These are phyloP conservation scores for Dynastes tityus DNA, from an alignment of 2,888 invertebrate genomes.

Conservation along the genomic window DNA sequence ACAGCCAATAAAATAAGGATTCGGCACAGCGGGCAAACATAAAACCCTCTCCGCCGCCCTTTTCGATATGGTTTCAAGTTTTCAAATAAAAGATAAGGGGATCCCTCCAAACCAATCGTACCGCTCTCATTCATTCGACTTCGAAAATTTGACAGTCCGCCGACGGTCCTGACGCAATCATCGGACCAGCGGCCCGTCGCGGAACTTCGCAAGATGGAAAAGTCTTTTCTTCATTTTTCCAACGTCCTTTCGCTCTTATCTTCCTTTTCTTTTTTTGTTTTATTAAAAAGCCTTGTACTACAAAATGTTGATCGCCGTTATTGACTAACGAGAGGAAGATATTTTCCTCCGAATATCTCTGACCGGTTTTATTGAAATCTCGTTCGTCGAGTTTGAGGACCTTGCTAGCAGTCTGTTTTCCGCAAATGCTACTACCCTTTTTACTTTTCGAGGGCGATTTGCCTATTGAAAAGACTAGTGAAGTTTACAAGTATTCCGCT, in stretches of 20 bases:
- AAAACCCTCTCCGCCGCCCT: conserved; percentile 57
- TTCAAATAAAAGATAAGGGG: conserved; percentile 64
- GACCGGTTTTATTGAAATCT: too few relatives aligned
- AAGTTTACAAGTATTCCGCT: too few relatives aligned
- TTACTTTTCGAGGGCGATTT: neutral
- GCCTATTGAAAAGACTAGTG: too few relatives aligned
- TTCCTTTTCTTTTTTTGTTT: too few relatives aligned
- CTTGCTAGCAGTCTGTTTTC: neutral
- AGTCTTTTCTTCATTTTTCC: neutral
- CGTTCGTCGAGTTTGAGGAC: too few relatives aligned
- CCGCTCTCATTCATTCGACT: conserved; percentile 9
- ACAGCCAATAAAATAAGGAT: conserved; percentile 63
- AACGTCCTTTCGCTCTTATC: neutral
- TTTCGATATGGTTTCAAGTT: conserved; percentile 62
- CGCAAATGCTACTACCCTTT: neutral
- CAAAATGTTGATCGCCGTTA: neutral
- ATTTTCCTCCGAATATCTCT: neutral
- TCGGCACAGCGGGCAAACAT: conserved; percentile 60
- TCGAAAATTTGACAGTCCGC: conserved; percentile 23
- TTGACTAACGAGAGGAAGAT: neutral
- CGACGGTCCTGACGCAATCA: conserved; percentile 6
- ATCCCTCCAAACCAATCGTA: conserved; percentile 3
- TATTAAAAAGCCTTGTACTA: too few relatives aligned
- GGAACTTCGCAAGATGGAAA: neutral
- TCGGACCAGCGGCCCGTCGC: neutral